A percentile compares a stretch with the other conserved stretches of the same genome.
Conservation (phyloP, 2,888 invertebrate genomes). For the Torymus auratus region DNA sequence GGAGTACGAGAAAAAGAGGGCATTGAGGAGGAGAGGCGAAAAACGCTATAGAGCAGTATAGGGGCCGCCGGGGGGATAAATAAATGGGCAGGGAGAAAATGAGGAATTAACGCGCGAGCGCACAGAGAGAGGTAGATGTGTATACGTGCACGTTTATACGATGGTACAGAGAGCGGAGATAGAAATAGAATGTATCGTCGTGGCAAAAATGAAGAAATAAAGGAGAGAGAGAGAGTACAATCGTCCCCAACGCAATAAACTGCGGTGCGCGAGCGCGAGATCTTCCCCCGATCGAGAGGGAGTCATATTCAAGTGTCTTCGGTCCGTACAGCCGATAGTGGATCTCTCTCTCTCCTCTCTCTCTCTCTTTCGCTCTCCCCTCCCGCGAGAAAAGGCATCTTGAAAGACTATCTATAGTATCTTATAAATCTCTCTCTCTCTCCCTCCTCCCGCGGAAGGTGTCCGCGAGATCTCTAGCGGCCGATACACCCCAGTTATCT, state of each 20-base stretch:
- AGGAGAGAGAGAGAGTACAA: constrained; percentile 19
- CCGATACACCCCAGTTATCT: constrained; percentile 49
- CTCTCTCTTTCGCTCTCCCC: no score
- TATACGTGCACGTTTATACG: neutral
- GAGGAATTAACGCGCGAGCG: constrained; percentile 7
- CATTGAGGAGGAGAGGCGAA: neutral
- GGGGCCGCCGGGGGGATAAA: neutral
- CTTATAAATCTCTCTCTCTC: constrained; percentile 55
- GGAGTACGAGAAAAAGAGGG: constrained; percentile 21
- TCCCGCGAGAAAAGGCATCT: constrained; percentile 48
- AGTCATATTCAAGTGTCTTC: constrained; percentile 59
- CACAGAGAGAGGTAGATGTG: neutral
- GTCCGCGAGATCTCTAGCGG: constrained; percentile 3
- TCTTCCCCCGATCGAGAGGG: constrained; percentile 50
- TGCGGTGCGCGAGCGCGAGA: constrained; percentile 23
- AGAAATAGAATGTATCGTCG: constrained; percentile 2
- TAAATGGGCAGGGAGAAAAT: neutral
- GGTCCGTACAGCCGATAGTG: constrained; percentile 48
- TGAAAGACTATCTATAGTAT: constrained; percentile 56
- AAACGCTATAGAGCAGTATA: neutral
- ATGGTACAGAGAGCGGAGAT: neutral
- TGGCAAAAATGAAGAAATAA: constrained; percentile 8
- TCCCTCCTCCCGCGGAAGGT: neutral
- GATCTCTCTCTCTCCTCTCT: constrained; percentile 35
- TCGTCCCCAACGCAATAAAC: constrained; percentile 49